Conservation (phyloP, 1,140 invertebrate species). For the Thaumetopoea pityocampa region DNA sequence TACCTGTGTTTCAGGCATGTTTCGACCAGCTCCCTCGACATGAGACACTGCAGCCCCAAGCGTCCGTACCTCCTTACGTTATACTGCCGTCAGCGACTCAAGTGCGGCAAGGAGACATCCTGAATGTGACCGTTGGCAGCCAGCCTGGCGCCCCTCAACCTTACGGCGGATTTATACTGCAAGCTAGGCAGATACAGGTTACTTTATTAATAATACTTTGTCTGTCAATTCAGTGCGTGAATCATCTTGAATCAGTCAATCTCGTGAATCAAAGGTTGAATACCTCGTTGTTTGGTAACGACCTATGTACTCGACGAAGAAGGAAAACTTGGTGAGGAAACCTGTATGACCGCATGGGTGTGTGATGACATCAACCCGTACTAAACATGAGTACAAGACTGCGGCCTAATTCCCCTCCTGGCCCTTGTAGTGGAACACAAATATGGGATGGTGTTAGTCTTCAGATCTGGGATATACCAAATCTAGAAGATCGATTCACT, state of each 20-base stretch:
- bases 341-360: too few species aligned
- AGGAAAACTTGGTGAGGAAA: too few species aligned
- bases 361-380: too few species aligned
- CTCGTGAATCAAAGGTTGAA: neutral
- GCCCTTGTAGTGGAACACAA: too few species aligned
- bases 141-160: constrained; percentile 47
- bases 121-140: constrained; percentile 62
- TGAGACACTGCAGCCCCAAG: constrained; percentile 44
- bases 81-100: constrained; percentile 50
- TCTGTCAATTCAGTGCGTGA: neutral
- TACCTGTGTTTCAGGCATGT: constrained; percentile 54
- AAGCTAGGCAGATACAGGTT: constrained; percentile 65
- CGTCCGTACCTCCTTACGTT: constrained; percentile 52
- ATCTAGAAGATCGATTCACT: too few species aligned
- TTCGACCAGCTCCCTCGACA: constrained; percentile 57
- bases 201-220: constrained; percentile 2
- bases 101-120: constrained; percentile 55
- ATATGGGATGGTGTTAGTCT: too few species aligned
- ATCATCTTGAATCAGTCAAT: constrained; percentile 1
- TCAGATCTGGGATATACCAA: too few species aligned
- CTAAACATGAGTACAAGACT: too few species aligned
- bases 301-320: too few species aligned
- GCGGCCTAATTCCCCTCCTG: too few species aligned
- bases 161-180: constrained; percentile 64
- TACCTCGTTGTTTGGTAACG: too few species aligned